Evolutionary conservation across 2,888 invertebrate species (phyloP).

Genomic region (Orthosia incerta): DNA sequence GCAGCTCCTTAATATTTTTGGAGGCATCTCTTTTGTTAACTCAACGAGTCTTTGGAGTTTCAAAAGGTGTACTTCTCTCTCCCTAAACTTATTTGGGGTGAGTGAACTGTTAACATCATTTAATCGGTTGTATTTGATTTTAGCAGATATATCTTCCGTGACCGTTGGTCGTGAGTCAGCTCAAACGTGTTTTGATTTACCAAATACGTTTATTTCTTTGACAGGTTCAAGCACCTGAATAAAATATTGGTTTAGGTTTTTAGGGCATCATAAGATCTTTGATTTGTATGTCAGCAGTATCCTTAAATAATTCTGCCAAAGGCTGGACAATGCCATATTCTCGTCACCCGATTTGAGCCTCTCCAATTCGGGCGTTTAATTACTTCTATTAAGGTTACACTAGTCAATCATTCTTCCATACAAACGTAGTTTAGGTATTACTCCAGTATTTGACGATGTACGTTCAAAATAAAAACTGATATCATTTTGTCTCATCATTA

Average conservation of each 20-base stretch:
- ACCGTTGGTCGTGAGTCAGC: conserved; percentile 31
- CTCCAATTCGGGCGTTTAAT: conserved; percentile 5
- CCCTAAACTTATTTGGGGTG: conserved; percentile 40
- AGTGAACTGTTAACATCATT: conserved; percentile 49
- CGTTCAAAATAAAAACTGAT: too few species aligned
- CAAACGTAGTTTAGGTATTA: too few species aligned
- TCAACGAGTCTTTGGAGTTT: conserved; percentile 29
- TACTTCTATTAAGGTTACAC: not conserved
- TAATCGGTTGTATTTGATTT: conserved; percentile 34
- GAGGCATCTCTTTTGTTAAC: conserved; percentile 37
- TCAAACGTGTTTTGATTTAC: conserved; percentile 51
- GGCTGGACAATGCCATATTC: not conserved
- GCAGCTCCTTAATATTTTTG: conserved; percentile 34
- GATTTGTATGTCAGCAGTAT: not conserved
- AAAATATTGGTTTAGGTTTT: conserved; percentile 33
- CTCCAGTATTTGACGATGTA: too few species aligned
- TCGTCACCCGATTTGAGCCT: not conserved
- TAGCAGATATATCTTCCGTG: conserved; percentile 28
- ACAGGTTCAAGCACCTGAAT: conserved; percentile 22
- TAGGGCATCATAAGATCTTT: conserved; percentile 12
- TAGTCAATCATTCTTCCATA: too few species aligned
- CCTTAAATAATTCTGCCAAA: not conserved
- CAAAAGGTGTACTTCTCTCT: conserved; percentile 22
- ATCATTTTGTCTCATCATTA: too few species aligned
- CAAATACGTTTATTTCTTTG: conserved; percentile 39